Percentiles rank a stretch among this genome's conserved stretches.
Conservation (phyloP, 2,113 vertebrate species). For the Nicator chloris region DNA sequence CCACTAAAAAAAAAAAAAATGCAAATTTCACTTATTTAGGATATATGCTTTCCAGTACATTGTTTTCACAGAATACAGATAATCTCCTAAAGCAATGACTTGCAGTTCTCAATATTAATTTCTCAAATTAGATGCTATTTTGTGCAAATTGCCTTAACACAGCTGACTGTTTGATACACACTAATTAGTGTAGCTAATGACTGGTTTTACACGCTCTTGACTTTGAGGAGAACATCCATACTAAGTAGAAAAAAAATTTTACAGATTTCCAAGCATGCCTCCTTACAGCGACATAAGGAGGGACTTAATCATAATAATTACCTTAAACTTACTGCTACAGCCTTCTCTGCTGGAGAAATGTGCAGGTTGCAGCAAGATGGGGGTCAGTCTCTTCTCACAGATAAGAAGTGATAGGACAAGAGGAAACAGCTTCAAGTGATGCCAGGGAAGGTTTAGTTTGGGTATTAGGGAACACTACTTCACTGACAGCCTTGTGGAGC, state of each 20-base stretch:
- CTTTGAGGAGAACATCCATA: neutral
- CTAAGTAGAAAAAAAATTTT: neutral
- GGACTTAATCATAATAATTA: neutral
- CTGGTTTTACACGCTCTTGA: neutral
- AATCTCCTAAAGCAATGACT: neutral
- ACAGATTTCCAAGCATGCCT: neutral
- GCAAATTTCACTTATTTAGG: neutral
- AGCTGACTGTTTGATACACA: neutral
- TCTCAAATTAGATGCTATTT: neutral
- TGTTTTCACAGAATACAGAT: neutral
- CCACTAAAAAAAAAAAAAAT: neutral
- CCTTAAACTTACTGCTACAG: neutral
- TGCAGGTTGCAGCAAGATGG: neutral
- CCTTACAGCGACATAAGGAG: neutral
- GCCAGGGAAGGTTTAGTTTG: neutral
- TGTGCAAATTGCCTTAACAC: neutral
- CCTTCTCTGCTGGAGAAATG: neutral
- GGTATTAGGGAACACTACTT: neutral
- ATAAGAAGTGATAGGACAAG: neutral
- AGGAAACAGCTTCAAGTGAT: neutral
- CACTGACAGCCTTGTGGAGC: neutral
- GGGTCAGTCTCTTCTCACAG: neutral
- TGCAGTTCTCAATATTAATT: neutral
- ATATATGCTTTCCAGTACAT: neutral
- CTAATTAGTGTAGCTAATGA: neutral